A percentile compares a stretch with the other conserved stretches of the same genome.
phyloP scores from a whole-genome alignment of 2,888 invertebrate genomes.

The Cerceris ruficornis region DNA sequence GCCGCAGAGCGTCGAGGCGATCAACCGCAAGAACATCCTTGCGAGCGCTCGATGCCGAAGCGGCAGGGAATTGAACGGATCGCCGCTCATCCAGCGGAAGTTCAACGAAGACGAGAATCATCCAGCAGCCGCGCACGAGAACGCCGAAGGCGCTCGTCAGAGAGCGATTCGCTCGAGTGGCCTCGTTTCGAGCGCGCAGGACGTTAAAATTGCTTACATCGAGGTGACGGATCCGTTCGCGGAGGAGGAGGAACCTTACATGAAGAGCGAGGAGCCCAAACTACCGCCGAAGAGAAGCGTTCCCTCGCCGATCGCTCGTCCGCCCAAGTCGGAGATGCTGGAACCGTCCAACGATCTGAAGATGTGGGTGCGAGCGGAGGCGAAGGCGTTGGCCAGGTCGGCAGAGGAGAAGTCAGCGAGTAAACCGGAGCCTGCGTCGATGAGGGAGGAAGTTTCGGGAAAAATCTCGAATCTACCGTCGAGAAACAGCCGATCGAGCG shows the following conservation, averaged over 20 bases:
- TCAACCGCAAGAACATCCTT: slow-evolving; percentile 93
- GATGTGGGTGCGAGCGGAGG: slow-evolving; percentile 76
- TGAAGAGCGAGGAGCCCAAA: slow-evolving; percentile 82
- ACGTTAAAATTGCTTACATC: slow-evolving; percentile 77
- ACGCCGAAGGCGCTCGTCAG: slow-evolving; percentile 24
- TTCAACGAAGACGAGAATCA: slow-evolving; percentile 81
- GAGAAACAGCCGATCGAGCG: slow-evolving; percentile 13
- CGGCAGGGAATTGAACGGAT: slow-evolving; percentile 89
- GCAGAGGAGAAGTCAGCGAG: slow-evolving; percentile 34
- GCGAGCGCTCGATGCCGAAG: slow-evolving; percentile 93
- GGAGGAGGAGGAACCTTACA: slow-evolving; percentile 76
- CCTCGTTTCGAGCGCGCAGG: slow-evolving; percentile 29
- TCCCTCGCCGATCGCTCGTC: slow-evolving; percentile 82
- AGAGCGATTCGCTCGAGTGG: slow-evolving; percentile 1
- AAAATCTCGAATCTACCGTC: background rate
- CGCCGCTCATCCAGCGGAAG: slow-evolving; percentile 88
- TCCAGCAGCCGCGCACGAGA: slow-evolving; percentile 35
- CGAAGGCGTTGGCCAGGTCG: slow-evolving; percentile 63
- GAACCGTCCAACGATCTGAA: slow-evolving; percentile 75
- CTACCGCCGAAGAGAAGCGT: slow-evolving; percentile 82
- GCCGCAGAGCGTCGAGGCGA: slow-evolving; percentile 90
- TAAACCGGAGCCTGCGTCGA: slow-evolving; percentile 23
- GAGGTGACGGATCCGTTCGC: slow-evolving; percentile 79
- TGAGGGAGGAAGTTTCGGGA: background rate
- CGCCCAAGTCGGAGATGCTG: slow-evolving; percentile 76